These are phyloP conservation scores for Sebastes hubbsi DNA, from an alignment of 2,797 vertebrate genomes.

Conservation along the genomic window DNA sequence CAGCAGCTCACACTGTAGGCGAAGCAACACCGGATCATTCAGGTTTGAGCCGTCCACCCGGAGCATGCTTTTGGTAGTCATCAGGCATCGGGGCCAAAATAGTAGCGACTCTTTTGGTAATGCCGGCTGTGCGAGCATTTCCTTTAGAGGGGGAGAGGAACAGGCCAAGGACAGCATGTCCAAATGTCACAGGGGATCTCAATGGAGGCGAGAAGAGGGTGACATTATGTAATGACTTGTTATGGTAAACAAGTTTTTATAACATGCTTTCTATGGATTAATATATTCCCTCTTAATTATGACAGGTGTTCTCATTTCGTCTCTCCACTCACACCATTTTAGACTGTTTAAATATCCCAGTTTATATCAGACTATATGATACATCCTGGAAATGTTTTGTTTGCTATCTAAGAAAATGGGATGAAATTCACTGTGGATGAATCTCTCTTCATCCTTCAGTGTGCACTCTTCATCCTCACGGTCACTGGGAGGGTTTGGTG, in stretches of 20 bases:
- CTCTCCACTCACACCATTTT: neutral
- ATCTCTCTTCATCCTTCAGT: conserved; percentile 1
- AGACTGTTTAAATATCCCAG: too few species aligned
- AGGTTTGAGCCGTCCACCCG: conserved; percentile 58
- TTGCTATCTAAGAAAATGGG: neutral
- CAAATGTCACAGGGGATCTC: neutral
- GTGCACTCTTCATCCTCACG: conserved; percentile 5
- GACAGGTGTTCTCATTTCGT: neutral
- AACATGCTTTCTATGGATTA: neutral
- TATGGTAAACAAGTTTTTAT: neutral
- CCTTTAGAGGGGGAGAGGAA: conserved; percentile 54
- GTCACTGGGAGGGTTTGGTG: conserved; percentile 24
- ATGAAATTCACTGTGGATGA: neutral
- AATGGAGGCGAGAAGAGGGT: neutral
- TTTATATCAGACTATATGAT: neutral
- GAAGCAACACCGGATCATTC: conserved; percentile 51
- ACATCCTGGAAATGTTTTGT: neutral
- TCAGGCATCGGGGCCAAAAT: conserved; percentile 57
- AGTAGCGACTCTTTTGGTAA: conserved; percentile 78
- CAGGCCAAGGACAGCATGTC: neutral
- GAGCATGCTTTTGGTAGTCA: conserved; percentile 67
- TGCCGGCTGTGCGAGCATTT: conserved; percentile 21
- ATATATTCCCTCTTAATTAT: neutral
- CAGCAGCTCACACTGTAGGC: neutral
- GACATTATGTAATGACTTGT: neutral